Evolutionary conservation across 2,888 invertebrate species (phyloP).

Genomic region (Spicauda simplicius): DNA sequence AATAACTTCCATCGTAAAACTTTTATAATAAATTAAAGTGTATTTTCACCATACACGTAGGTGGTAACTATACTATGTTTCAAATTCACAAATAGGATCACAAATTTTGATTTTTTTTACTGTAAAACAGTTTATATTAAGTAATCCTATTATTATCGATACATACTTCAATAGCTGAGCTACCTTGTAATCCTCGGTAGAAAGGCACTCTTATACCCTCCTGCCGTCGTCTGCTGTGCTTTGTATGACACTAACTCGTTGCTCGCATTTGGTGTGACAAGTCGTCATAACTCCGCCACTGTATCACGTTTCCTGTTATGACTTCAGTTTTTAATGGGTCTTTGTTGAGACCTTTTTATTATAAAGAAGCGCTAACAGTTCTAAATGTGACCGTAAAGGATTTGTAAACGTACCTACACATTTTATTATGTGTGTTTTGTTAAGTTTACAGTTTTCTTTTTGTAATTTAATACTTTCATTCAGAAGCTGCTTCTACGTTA

Average conservation of each 20-base stretch:
- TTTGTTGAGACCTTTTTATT: constrained; percentile 74
- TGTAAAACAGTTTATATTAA: no score
- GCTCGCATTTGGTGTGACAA: constrained; percentile 8
- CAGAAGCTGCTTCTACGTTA: constrained; percentile 26
- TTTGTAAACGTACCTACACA: constrained; percentile 56
- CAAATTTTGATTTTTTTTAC: no score
- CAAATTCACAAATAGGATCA: no score
- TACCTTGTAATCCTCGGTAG: no score
- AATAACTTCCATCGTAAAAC: no score
- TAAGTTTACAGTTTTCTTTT: constrained; percentile 44
- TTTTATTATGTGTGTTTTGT: constrained; percentile 62
- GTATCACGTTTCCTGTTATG: constrained; percentile 84
- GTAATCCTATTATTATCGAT: no score
- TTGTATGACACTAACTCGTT: background rate
- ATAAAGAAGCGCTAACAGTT: constrained; percentile 70
- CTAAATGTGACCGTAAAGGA: constrained; percentile 64
- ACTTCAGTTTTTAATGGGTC: constrained; percentile 79
- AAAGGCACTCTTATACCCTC: no score
- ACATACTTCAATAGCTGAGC: no score
- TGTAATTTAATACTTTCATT: constrained; percentile 36
- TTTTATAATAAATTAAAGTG: no score
- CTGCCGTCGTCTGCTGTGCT: no score
- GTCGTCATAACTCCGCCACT: constrained; percentile 56
- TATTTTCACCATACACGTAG: no score
- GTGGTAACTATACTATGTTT: no score